These are phyloP conservation scores for Sitodiplosis mosellana DNA, from an alignment of 1,140 invertebrate species.

Conservation along the genomic window DNA sequence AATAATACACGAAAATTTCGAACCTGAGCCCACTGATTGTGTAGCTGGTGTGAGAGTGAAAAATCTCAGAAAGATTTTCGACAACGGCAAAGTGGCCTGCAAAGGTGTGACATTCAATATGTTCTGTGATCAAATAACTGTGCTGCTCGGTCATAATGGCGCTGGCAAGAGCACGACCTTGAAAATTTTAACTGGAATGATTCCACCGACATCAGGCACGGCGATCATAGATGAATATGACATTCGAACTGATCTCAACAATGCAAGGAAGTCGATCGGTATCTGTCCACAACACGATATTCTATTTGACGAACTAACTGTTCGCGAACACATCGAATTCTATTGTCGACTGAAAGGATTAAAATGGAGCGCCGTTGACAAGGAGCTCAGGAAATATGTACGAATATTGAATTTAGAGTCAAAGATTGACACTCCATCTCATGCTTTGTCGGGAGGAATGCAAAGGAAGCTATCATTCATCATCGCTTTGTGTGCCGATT, in stretches of 20 bases:
- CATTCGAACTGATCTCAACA: constrained; percentile 36
- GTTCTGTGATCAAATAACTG: too few relatives aligned
- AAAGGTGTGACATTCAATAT: too few relatives aligned
- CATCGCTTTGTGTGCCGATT: constrained; percentile 52
- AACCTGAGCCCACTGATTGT: constrained; percentile 33
- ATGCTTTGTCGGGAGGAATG: constrained; percentile 68
- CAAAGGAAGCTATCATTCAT: constrained; percentile 62
- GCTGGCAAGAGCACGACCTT: constrained; percentile 58
- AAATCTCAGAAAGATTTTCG: too few relatives aligned
- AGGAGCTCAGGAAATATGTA: constrained; percentile 40
- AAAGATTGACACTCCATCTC: constrained; percentile 33
- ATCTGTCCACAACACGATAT: constrained; percentile 92
- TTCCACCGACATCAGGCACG: too few relatives aligned
- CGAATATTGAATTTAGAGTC: constrained; percentile 44
- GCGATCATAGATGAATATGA: constrained; percentile 51
- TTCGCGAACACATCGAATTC: constrained; percentile 66
- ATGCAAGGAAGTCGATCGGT: constrained; percentile 51
- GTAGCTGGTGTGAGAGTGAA: constrained; percentile 41
- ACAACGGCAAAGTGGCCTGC: too few relatives aligned
- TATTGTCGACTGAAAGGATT: constrained; percentile 57
- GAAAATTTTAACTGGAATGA: constrained; percentile 68
- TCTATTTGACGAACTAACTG: too few relatives aligned
- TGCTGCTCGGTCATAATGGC: constrained; percentile 64
- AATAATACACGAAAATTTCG: constrained; percentile 33
- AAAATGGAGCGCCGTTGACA: constrained; percentile 33